A percentile compares a stretch with the other conserved stretches of the same genome.
These are phyloP conservation scores for Lophura nycthemera DNA, from an alignment of 2,113 vertebrate species.

Conservation along the genomic window DNA sequence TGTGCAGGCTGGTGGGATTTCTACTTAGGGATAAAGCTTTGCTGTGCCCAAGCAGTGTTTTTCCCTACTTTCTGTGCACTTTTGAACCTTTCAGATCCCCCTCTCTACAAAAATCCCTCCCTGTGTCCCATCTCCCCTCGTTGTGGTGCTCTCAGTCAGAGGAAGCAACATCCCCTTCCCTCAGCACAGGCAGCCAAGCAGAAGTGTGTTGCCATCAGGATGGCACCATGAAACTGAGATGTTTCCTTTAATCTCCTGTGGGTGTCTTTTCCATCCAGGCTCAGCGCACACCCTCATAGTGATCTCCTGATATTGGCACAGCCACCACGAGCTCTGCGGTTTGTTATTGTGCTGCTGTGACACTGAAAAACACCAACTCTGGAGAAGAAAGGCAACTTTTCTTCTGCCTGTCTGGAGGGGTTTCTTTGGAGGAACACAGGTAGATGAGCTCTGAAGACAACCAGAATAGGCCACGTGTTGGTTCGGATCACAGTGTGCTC, in stretches of 20 bases:
- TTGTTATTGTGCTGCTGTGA: neutral
- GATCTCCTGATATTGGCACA: neutral
- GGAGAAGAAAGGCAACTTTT: neutral
- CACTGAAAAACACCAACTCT: neutral
- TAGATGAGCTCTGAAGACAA: neutral
- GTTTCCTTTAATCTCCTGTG: neutral
- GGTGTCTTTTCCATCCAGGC: neutral
- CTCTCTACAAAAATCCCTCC: neutral
- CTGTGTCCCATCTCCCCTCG: rapidly evolving
- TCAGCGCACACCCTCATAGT: neutral
- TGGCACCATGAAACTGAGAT: neutral
- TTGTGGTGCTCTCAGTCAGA: neutral
- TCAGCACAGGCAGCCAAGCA: neutral
- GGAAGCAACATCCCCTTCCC: neutral
- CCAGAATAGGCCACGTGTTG: neutral
- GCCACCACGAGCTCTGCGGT: neutral
- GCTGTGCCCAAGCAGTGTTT: neutral
- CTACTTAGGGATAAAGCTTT: neutral
- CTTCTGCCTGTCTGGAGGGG: neutral
- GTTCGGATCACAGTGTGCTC: rapidly evolving
- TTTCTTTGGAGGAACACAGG: neutral
- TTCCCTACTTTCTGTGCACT: neutral
- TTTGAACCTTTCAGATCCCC: neutral
- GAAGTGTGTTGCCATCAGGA: neutral
- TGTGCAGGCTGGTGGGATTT: neutral